A percentile compares a stretch with the other conserved stretches of the same genome.
phyloP scores from a whole-genome alignment of 2,113 vertebrate genomes.

The Phrynosoma platyrhinos region DNA sequence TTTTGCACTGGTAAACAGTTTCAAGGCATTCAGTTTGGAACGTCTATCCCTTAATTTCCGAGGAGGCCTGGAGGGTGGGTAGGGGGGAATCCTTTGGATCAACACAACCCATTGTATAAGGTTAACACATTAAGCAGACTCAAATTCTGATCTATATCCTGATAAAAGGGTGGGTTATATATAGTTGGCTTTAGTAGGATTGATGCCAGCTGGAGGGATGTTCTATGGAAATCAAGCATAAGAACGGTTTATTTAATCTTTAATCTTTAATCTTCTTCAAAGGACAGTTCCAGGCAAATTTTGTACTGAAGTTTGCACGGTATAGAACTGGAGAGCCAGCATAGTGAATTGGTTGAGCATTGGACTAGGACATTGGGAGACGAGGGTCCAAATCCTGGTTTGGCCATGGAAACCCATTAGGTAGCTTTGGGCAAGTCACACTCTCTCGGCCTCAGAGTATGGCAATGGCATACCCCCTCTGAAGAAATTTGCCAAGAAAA shows the following conservation, averaged over 20 bases:
- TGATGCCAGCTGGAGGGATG: background rate
- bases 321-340: too few relatives aligned
- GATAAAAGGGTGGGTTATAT: background rate
- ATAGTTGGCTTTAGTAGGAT: background rate
- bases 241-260: background rate
- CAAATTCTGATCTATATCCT: constrained; percentile 39
- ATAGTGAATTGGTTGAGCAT: too few relatives aligned
- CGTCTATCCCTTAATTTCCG: constrained; percentile 18
- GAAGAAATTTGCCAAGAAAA: too few relatives aligned
- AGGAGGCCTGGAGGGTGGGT: background rate
- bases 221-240: background rate
- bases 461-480: too few relatives aligned
- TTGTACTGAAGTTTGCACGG: background rate
- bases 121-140: constrained; percentile 24
- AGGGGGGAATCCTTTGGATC: constrained; percentile 40
- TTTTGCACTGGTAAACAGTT: constrained; percentile 45
- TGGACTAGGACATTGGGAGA: too few relatives aligned
- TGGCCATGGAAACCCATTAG: too few relatives aligned
- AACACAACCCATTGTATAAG: constrained; percentile 50
- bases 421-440: too few relatives aligned
- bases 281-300: background rate
- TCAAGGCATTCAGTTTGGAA: constrained; percentile 28
- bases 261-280: background rate
- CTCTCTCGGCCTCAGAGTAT: too few relatives aligned
- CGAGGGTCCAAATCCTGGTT: too few relatives aligned